Evolutionary conservation across 2,888 invertebrate genomes (phyloP).

Genomic region (Eupsilia transversa): DNA sequence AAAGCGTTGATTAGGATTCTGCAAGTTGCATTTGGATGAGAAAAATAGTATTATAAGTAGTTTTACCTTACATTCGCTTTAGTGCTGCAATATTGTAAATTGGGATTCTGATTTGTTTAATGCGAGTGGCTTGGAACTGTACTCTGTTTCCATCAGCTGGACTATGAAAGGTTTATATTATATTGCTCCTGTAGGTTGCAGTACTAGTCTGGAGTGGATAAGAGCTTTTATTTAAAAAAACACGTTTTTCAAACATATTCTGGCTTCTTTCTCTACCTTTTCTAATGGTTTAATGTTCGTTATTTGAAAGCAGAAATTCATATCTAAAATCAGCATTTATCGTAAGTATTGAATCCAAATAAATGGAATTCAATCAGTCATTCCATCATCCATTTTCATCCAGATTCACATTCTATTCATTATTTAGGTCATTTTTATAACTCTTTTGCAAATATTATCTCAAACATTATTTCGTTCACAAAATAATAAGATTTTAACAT

Average conservation of each 20-base stretch:
- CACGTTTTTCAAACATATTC: background rate
- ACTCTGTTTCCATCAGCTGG: constrained; percentile 31
- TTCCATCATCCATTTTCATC: background rate
- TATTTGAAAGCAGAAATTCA: background rate
- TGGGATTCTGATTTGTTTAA: constrained; percentile 40
- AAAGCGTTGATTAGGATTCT: constrained; percentile 48
- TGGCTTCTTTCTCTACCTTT: background rate
- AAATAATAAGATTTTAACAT: constrained; percentile 2
- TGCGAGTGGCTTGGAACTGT: constrained; percentile 46
- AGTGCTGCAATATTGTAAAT: constrained; percentile 38
- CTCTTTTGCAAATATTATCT: constrained; percentile 1
- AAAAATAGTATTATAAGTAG: constrained; percentile 14
- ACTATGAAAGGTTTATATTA: constrained; percentile 25
- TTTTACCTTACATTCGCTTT: constrained; percentile 30
- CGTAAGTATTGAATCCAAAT: background rate
- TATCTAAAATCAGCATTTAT: background rate
- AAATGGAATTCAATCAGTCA: background rate
- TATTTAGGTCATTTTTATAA: constrained; percentile 6
- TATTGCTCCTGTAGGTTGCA: constrained; percentile 9
- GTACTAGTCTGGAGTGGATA: background rate
- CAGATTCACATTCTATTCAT: background rate
- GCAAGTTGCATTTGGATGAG: constrained; percentile 32
- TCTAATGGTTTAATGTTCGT: background rate
- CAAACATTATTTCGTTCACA: background rate
- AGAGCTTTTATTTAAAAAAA: background rate